phyloP scores from a whole-genome alignment of 2,888 invertebrate species.

The Teleogryllus oceanicus region DNA sequence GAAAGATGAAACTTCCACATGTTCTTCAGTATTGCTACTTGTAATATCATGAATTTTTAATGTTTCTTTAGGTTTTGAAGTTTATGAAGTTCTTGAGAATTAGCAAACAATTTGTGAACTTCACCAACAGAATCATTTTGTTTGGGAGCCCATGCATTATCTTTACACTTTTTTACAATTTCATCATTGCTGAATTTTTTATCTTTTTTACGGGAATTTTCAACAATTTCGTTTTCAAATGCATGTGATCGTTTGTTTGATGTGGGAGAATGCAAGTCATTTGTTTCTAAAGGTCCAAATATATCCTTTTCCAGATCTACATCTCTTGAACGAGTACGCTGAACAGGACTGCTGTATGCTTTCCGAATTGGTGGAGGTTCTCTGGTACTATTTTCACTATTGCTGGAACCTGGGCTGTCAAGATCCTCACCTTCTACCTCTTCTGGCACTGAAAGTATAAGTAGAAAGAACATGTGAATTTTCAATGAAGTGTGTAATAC shows the following conservation, averaged over 20 bases:
- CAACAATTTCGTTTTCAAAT: not conserved
- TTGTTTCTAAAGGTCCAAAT: not conserved
- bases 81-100: not conserved
- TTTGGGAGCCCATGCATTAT: not conserved
- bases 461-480: no score
- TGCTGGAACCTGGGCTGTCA: constrained; percentile 32
- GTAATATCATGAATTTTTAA: not conserved
- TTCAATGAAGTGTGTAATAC: no score
- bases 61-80: not conserved
- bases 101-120: not conserved
- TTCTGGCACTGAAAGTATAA: constrained; percentile 48
- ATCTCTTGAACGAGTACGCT: constrained; percentile 35
- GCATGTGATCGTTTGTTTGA: not conserved
- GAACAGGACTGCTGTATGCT: constrained; percentile 38
- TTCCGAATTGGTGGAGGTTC: constrained; percentile 30
- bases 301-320: constrained; percentile 23
- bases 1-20: not conserved
- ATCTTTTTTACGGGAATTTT: not conserved
- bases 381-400: constrained; percentile 19
- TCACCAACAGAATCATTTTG: not conserved
- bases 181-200: not conserved
- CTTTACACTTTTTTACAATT: not conserved
- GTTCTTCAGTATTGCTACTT: not conserved
- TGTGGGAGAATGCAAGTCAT: constrained; percentile 4
- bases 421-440: constrained; percentile 46